Percentiles rank a stretch among this genome's conserved stretches.
Evolutionary conservation across 1,140 invertebrate genomes (phyloP).

Genomic region (Pristionchus pacificus): DNA sequence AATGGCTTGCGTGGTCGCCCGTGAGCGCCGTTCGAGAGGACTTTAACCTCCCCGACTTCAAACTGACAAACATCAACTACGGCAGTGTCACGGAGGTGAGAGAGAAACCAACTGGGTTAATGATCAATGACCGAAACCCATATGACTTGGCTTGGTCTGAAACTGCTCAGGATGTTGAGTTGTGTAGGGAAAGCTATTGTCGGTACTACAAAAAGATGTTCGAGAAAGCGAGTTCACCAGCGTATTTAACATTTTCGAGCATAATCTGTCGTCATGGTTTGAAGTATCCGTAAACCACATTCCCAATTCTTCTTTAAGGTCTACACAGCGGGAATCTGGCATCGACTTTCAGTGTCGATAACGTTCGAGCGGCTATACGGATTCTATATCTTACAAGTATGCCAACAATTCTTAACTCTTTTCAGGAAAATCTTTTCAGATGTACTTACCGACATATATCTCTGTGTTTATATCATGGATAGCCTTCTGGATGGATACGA

Average conservation of each 20-base stretch:
- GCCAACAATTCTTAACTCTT: slow-evolving; percentile 24
- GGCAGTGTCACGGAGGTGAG: slow-evolving; percentile 48
- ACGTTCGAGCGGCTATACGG: slow-evolving; percentile 56
- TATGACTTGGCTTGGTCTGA: too few relatives aligned
- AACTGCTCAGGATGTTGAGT: too few relatives aligned
- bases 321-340: slow-evolving; percentile 55
- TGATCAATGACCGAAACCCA: too few relatives aligned
- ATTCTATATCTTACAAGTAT: slow-evolving; percentile 55
- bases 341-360: slow-evolving; percentile 49
- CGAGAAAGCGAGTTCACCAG: too few relatives aligned
- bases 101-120: too few relatives aligned
- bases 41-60: slow-evolving; percentile 55
- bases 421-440: slow-evolving; percentile 33
- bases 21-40: slow-evolving; percentile 50
- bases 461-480: slow-evolving; percentile 46
- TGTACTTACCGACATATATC: slow-evolving; percentile 56
- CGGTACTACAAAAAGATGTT: too few relatives aligned
- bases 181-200: too few relatives aligned
- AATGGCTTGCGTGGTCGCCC: slow-evolving; percentile 53
- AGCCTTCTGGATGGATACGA: slow-evolving; percentile 57
- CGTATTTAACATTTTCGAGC: too few relatives aligned
- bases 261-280: too few relatives aligned
- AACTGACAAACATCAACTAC: slow-evolving; percentile 52
- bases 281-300: too few relatives aligned
- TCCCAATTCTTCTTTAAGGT: slow-evolving; percentile 32